Base-by-base conservation (phyloP, 2,113 vertebrate species). In the Upupa epops region DNA sequence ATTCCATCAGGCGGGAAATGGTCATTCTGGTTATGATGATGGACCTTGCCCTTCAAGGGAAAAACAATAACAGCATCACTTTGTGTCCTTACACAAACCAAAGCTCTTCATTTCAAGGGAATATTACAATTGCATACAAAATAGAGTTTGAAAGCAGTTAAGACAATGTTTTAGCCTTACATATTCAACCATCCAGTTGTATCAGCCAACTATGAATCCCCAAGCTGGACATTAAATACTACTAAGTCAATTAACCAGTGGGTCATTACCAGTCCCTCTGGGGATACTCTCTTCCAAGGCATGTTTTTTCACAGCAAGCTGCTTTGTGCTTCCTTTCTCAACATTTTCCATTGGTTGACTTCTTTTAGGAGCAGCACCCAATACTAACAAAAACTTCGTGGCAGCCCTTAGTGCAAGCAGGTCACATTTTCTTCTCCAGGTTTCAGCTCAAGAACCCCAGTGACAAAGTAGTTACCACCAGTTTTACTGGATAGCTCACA, bases 1-100 rank as follows among this genome's bases (percentile, higher is more conserved):
- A 98, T 98, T 96, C 98, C 99, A 96, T 99, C 99, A 75, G 97
- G 98, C 95, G 98, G 98, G 94, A 99, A 99, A 94, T 99, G 99
- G 69, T 99, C 99, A 25, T 97, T 97, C 96, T 99, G 99, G 95
- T 98, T 98, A 90, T 98, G 98, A 95, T 98, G 98, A 92, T 98
- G 98, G 91, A 95, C 97, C 92, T 99, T 99, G 75, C 98, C 98
- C 99, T 99, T 93, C 45, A 97, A 90, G 32, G 88, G 76, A 93
- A 94, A 94, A 59, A 3, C 11, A 66, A 10, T 8, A 70, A 73
- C 5, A 48, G 11, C 37, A 58, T 82, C 17, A 25, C 28, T 89
- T 77, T 76, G 78, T 54, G 24, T 60, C 80, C 31, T 56, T 34
- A 69, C 1, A 18, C 17, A 55, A 90, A 81, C 12, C 22, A 58